A percentile compares a stretch with the other conserved stretches of the same genome.
phyloP scores from a whole-genome alignment of 2,888 invertebrate species.

The Digitonthophagus gazella region DNA sequence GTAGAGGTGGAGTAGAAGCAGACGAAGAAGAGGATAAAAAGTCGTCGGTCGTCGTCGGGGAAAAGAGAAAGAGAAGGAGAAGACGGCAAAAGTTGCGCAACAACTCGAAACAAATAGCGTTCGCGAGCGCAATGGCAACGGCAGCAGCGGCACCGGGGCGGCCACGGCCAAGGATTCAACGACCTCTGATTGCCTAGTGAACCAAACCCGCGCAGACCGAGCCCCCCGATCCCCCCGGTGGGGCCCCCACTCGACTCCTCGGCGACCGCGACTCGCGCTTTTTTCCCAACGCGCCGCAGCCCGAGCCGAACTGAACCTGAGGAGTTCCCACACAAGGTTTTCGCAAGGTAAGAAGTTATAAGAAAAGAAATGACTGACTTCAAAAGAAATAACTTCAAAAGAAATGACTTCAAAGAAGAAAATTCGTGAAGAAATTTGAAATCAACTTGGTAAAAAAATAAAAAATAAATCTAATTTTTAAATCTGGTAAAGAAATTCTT shows the following conservation, averaged over 20 bases:
- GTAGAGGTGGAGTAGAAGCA: neutral
- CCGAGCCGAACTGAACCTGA: slow-evolving; percentile 17
- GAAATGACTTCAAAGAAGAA: no score
- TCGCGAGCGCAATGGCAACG: slow-evolving; percentile 34
- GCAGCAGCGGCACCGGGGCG: slow-evolving; percentile 28
- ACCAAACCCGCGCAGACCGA: slow-evolving; percentile 48
- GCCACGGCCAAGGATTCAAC: slow-evolving; percentile 48
- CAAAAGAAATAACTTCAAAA: no score
- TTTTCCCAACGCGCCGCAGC: slow-evolving; percentile 1
- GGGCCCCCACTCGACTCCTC: slow-evolving; percentile 17
- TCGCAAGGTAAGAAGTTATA: neutral
- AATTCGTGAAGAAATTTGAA: no score
- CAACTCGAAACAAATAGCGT: slow-evolving; percentile 27
- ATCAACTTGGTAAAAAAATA: no score
- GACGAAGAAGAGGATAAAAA: slow-evolving; percentile 9
- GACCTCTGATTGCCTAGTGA: slow-evolving; percentile 54
- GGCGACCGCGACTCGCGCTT: slow-evolving; percentile 14
- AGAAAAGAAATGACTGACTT: neutral
- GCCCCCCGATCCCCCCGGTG: slow-evolving; percentile 28
- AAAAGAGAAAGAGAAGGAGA: slow-evolving; percentile 21
- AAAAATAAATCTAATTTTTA: no score
- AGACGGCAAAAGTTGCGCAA: slow-evolving; percentile 31
- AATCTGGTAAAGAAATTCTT: no score
- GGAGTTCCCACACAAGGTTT: slow-evolving; percentile 8
- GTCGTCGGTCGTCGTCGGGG: slow-evolving; percentile 16